phyloP scores from a whole-genome alignment of 1,140 invertebrate species.

The Chironomus striatipennis region DNA sequence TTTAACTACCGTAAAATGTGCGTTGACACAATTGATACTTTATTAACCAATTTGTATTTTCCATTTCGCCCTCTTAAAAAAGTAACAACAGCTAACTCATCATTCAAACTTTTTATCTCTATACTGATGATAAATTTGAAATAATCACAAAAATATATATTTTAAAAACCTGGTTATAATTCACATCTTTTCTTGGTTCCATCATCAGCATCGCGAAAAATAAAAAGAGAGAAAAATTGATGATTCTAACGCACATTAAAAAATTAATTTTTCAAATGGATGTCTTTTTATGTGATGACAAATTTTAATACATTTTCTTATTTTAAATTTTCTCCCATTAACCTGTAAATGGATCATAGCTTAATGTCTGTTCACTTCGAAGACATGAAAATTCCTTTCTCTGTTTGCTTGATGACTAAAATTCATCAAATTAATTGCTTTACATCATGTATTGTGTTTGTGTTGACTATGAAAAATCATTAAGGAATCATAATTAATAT shows the following conservation, averaged over 20 bases:
- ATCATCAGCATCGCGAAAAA: not conserved
- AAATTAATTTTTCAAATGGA: not conserved
- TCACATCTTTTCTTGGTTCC: not conserved
- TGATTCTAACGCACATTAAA: not conserved
- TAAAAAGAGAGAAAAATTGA: not conserved
- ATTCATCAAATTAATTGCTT: constrained; percentile 9
- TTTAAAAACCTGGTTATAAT: not conserved
- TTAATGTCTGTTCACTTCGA: too few relatives aligned
- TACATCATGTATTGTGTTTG: not conserved
- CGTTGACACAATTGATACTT: not conserved
- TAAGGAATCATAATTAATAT: constrained; percentile 10
- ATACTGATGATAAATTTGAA: not conserved
- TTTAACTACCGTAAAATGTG: too few relatives aligned
- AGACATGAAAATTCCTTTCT: too few relatives aligned
- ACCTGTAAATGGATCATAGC: not conserved
- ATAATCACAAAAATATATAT: not conserved
- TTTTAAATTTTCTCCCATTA: not conserved
- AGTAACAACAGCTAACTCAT: too few relatives aligned
- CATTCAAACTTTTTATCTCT: too few relatives aligned
- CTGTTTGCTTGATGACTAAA: not conserved
- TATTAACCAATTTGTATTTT: constrained; percentile 14
- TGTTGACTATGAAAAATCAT: not conserved
- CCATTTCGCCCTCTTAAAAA: not conserved
- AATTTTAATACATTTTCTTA: not conserved
- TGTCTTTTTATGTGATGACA: not conserved